A percentile compares a stretch with the other conserved stretches of the same genome.
These are phyloP conservation scores for Lepus townsendii DNA, from an alignment of 2,797 vertebrate species.

Conservation along the genomic window DNA sequence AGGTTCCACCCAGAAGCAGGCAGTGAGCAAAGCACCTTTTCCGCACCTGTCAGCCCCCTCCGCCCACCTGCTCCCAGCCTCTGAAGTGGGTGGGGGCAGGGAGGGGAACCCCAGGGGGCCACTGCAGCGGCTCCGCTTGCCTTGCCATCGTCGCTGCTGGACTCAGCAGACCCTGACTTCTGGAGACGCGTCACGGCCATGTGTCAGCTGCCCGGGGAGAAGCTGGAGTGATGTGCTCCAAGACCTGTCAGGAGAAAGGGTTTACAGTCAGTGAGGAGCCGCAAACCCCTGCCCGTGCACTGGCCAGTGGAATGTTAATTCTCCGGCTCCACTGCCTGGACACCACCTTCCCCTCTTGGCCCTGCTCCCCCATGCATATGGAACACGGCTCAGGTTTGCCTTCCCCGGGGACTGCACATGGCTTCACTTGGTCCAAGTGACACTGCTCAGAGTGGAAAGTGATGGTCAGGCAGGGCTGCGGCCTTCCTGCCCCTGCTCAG, in stretches of 20 bases:
- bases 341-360: conserved; percentile 58
- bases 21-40: conserved; percentile 36
- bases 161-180: conserved; percentile 71
- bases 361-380: background rate
- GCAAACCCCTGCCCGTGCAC: conserved; percentile 62
- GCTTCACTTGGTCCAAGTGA: conserved; percentile 39
- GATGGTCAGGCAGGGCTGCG: background rate
- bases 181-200: conserved; percentile 59
- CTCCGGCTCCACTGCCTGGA: conserved; percentile 59
- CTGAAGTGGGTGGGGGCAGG: background rate
- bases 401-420: background rate
- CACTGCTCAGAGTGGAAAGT: background rate
- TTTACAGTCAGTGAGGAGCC: conserved; percentile 71
- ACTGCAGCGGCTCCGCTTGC: conserved; percentile 42
- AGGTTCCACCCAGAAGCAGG: conserved; percentile 66
- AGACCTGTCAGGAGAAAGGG: conserved; percentile 75
- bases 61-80: background rate
- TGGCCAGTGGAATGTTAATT: conserved; percentile 63
- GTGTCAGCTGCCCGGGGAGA: conserved; percentile 77
- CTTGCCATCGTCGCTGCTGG: background rate
- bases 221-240: conserved; percentile 65
- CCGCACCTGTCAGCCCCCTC: background rate
- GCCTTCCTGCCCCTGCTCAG: background rate
- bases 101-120: background rate
- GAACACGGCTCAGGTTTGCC: conserved; percentile 39